phyloP scores from a whole-genome alignment of 2,113 vertebrate genomes.

The Callipepla squamata region DNA sequence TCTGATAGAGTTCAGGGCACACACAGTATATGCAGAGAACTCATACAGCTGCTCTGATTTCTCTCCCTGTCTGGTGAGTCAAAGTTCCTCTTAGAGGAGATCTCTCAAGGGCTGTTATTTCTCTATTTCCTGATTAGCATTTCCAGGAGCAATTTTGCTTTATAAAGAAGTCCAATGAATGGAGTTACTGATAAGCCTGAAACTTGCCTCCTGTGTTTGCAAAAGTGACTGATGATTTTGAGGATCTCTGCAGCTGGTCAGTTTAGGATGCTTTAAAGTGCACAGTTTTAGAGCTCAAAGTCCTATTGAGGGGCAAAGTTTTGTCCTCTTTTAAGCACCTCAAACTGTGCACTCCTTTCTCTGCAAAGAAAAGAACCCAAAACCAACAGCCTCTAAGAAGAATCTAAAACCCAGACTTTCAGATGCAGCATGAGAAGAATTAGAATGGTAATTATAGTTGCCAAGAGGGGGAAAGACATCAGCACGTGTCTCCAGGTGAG shows the following conservation, averaged over 20 bases:
- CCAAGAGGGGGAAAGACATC: slow-evolving; percentile 23
- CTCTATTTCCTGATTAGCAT: slow-evolving; percentile 50
- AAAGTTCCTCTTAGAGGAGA: slow-evolving; percentile 2
- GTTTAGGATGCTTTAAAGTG: not conserved
- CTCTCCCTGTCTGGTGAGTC: not conserved
- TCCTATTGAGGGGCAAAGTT: not conserved
- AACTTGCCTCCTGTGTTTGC: not conserved
- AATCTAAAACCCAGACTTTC: not conserved
- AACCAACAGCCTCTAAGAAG: slow-evolving; percentile 20
- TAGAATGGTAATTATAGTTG: slow-evolving; percentile 38
- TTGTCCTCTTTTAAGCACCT: not conserved
- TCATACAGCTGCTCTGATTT: slow-evolving; percentile 25
- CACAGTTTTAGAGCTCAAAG: not conserved
- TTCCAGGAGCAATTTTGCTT: slow-evolving; percentile 54
- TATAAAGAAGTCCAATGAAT: slow-evolving; percentile 34
- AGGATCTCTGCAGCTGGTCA: slow-evolving; percentile 25
- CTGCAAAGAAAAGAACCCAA: not conserved
- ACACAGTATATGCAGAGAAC: not conserved
- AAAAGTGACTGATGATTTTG: slow-evolving; percentile 1
- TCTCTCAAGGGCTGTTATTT: slow-evolving; percentile 23
- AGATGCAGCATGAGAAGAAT: slow-evolving; percentile 36
- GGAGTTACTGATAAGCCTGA: slow-evolving; percentile 39
- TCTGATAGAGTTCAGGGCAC: not conserved
- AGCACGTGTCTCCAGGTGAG: slow-evolving; percentile 27
- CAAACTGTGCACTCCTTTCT: not conserved